Evolutionary conservation across 2,797 vertebrate genomes (phyloP).

Genomic region (Sardinella longiceps): DNA sequence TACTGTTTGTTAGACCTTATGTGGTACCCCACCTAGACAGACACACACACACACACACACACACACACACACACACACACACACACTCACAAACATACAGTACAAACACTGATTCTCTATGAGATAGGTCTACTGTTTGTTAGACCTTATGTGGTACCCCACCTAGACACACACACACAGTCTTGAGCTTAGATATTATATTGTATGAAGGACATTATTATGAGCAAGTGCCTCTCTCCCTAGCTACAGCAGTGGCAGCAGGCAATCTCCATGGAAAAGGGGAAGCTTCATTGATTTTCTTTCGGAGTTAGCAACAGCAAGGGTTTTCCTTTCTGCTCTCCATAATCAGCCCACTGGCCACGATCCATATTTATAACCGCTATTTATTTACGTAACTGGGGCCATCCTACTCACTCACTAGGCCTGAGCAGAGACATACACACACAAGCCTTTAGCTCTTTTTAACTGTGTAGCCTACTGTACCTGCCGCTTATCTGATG

Average conservation of each 20-base stretch:
- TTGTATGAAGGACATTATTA: not conserved
- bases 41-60: not conserved
- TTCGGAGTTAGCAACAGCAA: not conserved
- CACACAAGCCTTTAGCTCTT: too few species aligned
- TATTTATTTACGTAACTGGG: constrained; percentile 16
- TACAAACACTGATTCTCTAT: too few species aligned
- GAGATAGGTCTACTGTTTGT: too few species aligned
- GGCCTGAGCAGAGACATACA: not conserved
- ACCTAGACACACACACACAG: not conserved
- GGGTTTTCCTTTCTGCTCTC: not conserved
- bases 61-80: not conserved
- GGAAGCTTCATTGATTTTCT: not conserved
- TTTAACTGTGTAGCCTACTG: too few species aligned
- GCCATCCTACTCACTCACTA: not conserved
- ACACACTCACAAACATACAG: not conserved
- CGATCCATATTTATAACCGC: not conserved
- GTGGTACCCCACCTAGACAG: not conserved
- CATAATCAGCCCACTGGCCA: constrained; percentile 2
- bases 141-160: not conserved
- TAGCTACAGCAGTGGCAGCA: not conserved
- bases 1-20: too few species aligned
- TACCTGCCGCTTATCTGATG: too few species aligned
- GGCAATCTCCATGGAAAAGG: not conserved
- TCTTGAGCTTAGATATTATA: not conserved
- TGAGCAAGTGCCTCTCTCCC: not conserved